Evolutionary conservation across 37 sponge, comb jelly and placozoan genomes (phyloP), one percentile per base, ranked within the genome.

Genomic region (Diacarnus erythraeanus): DNA sequence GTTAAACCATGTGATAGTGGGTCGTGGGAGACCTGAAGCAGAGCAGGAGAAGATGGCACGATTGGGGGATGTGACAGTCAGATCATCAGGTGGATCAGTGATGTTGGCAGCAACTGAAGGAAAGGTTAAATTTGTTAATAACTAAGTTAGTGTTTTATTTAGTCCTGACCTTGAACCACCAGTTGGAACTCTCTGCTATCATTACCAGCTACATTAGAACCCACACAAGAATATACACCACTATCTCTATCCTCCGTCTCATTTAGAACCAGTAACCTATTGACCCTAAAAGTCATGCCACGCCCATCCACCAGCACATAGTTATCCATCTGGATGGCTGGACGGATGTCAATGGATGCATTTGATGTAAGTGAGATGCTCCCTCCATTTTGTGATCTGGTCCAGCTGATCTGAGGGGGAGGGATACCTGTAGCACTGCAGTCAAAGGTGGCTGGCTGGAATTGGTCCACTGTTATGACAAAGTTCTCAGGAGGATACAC

Each of bases 391-490:
- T 42, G 44, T n/a, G 39, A 36, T 43, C 26, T 82, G 59, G 42
- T 69, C 87, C 86, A 85, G 4, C 57, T 33, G 34, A 85, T 79
- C 54, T 38, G 35, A 30, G 86, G 86, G 5, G 40, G 36, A 33
- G 86, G 86, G 36, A 78, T 29, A 3, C 86, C 86, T 27, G 77
- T 61, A n/a, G 74, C 79, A 38, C 68, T 56, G 58, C 86, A 85
- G 27, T 3, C 78, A 30, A 85, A 47, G 6, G 57, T 47, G 51
- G 51, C 51, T 12, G 12, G 6, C 51, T 47, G 51, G 51, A 47
- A 47, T 12, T 47, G 51, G 51, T 47, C 51, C 51, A 47, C 51
- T 47, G 51, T 47, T n/a, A n/a, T n/a, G n/a, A n/a, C n/a, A 12
- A 47, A 12, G 51, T 47, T 47, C 12, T 63, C 26, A 6, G 26